phyloP scores from a whole-genome alignment of 2,797 vertebrate species.

The Rhynchotus rufescens region DNA sequence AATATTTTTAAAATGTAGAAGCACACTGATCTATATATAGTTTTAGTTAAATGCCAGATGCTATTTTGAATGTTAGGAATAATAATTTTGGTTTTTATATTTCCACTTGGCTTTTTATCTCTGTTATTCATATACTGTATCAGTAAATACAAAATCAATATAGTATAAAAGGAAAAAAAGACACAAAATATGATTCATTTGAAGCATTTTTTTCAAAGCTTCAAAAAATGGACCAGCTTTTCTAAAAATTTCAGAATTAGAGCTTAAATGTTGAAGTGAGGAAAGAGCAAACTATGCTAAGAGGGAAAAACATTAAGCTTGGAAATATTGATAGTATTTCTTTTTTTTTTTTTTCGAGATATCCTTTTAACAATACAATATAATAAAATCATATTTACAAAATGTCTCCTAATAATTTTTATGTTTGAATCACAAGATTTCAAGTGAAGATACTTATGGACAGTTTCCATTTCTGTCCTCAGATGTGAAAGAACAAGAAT shows the following conservation, averaged over 20 bases:
- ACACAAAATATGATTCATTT: not conserved
- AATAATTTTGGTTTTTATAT: not conserved
- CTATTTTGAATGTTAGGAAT: not conserved
- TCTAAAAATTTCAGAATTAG: not conserved
- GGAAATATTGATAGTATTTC: not conserved
- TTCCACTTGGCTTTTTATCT: not conserved
- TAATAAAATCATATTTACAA: not conserved
- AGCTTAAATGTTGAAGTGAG: not conserved
- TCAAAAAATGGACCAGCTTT: not conserved
- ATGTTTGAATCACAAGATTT: not conserved
- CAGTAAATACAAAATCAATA: not conserved
- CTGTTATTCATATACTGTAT: not conserved
- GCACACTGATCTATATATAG: not conserved
- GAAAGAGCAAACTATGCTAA: not conserved
- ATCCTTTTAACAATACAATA: not conserved
- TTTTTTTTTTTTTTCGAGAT: not conserved
- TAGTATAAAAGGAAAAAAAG: not conserved
- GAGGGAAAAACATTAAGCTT: not conserved
- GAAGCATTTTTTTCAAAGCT: not conserved
- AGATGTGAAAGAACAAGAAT: not conserved
- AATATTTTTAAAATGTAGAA: not conserved
- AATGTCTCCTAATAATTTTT: not conserved
- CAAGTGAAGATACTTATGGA: not conserved
- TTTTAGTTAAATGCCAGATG: not conserved
- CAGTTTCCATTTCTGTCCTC: not conserved